phyloP scores from a whole-genome alignment of 2,888 invertebrate genomes.

The Abscondita cerata region DNA sequence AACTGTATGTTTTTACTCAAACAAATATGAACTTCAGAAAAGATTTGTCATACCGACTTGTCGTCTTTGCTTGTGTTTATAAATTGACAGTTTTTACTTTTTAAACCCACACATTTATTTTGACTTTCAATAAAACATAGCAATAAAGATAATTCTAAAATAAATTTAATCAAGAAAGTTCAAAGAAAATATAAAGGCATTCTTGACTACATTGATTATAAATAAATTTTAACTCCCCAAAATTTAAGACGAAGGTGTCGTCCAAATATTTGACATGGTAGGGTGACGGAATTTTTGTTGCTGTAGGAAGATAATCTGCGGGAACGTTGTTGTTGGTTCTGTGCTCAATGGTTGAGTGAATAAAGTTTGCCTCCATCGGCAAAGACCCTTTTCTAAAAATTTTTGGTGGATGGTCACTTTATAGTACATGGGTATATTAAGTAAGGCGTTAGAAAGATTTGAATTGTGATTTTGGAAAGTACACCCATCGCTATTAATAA shows the following conservation, averaged over 20 bases:
- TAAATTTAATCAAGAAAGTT: too few species aligned
- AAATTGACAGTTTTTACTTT: too few species aligned
- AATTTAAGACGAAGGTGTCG: conserved; percentile 27
- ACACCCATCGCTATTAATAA: conserved; percentile 46
- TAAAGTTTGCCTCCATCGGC: conserved; percentile 46
- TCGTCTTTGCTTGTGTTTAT: too few species aligned
- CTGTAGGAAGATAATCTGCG: conserved; percentile 11
- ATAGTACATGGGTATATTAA: conserved; percentile 37
- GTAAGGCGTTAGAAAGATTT: conserved; percentile 41
- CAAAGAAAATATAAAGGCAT: too few species aligned
- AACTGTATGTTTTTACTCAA: too few species aligned
- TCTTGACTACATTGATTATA: too few species aligned
- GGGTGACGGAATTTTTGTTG: too few species aligned
- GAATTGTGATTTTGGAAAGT: conserved; percentile 44
- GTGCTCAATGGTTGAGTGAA: conserved; percentile 43
- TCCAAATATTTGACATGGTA: conserved; percentile 35
- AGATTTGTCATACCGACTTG: too few species aligned
- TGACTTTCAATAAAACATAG: too few species aligned
- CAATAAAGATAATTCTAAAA: too few species aligned
- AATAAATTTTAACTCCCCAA: not conserved
- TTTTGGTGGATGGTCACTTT: conserved; percentile 41
- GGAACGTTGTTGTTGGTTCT: conserved; percentile 28
- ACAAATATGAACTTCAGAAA: too few species aligned
- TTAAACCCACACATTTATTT: too few species aligned
- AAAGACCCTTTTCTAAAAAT: conserved; percentile 45